These are phyloP conservation scores for Lagria hirta DNA, from an alignment of 2,888 invertebrate genomes.

Conservation along the genomic window DNA sequence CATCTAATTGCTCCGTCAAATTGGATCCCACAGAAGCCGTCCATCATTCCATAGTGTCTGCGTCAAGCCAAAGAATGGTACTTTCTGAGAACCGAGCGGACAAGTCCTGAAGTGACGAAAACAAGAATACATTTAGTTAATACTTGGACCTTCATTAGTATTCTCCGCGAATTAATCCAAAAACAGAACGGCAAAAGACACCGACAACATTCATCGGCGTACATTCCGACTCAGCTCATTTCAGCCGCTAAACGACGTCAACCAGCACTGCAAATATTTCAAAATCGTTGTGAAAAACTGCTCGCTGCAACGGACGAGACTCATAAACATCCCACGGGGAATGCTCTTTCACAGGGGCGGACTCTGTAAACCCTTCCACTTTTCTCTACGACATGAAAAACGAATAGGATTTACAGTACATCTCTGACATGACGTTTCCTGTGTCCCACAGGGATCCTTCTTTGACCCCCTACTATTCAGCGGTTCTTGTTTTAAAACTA, in stretches of 20 bases:
- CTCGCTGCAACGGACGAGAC: constrained; percentile 46
- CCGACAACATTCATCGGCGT: constrained; percentile 49
- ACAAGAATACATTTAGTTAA: constrained; percentile 52
- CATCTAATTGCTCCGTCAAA: constrained; percentile 34
- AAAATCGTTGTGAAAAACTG: constrained; percentile 53
- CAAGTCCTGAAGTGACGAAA: constrained; percentile 47
- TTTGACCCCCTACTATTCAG: too few species aligned
- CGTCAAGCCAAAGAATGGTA: constrained; percentile 20
- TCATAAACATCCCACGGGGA: constrained; percentile 50
- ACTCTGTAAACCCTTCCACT: constrained; percentile 12
- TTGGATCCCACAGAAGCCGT: constrained; percentile 31
- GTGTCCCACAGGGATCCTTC: too few species aligned
- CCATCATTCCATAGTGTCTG: constrained; percentile 36
- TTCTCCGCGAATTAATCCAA: constrained; percentile 54
- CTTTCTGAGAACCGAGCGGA: constrained; percentile 25
- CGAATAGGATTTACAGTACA: too few species aligned
- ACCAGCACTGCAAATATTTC: constrained; percentile 52
- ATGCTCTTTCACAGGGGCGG: constrained; percentile 36
- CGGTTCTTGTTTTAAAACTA: too few species aligned
- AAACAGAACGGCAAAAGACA: constrained; percentile 52
- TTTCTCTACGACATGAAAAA: too few species aligned
- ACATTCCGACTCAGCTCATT: constrained; percentile 51
- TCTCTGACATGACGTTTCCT: too few species aligned
- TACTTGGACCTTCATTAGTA: constrained; percentile 53
- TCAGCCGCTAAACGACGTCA: constrained; percentile 53